Percentiles rank a stretch among this genome's conserved stretches.
These are phyloP conservation scores for Meta bourneti DNA, from an alignment of 2,888 invertebrate species.

Conservation along the genomic window DNA sequence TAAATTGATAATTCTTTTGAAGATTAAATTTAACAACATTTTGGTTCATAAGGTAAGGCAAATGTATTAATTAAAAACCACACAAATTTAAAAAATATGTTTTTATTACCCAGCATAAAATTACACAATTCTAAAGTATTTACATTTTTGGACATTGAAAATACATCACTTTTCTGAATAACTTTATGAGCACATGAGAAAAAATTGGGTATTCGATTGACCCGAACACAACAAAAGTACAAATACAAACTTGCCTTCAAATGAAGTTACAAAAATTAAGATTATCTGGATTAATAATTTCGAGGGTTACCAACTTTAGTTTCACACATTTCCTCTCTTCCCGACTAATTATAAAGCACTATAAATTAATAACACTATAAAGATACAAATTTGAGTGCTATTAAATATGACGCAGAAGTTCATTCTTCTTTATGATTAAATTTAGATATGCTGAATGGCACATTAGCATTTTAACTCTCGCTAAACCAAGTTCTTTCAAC, in stretches of 20 bases:
- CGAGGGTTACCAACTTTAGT: neutral
- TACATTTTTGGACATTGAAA: slow-evolving; percentile 38
- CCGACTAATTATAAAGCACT: neutral
- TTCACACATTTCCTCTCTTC: neutral
- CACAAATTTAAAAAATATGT: slow-evolving; percentile 33
- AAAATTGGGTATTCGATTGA: neutral
- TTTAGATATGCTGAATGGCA: too few relatives aligned
- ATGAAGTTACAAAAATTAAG: neutral
- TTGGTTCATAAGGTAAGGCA: neutral
- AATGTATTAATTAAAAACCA: neutral
- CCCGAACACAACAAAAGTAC: slow-evolving; percentile 16
- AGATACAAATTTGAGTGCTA: too few relatives aligned
- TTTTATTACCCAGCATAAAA: slow-evolving; percentile 36
- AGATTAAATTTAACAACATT: too few relatives aligned
- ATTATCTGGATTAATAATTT: neutral
- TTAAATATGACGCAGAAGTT: too few relatives aligned
- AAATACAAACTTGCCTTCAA: neutral
- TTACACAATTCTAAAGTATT: slow-evolving; percentile 31
- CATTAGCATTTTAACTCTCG: too few relatives aligned
- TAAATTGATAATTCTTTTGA: too few relatives aligned
- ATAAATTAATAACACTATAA: neutral
- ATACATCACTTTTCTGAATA: slow-evolving; percentile 37
- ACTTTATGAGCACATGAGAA: slow-evolving; percentile 9
- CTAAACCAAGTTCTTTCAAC: too few relatives aligned
- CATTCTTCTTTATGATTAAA: too few relatives aligned